Evolutionary conservation across 2,888 invertebrate genomes (phyloP).

Genomic region (Lucinisca nassula): DNA sequence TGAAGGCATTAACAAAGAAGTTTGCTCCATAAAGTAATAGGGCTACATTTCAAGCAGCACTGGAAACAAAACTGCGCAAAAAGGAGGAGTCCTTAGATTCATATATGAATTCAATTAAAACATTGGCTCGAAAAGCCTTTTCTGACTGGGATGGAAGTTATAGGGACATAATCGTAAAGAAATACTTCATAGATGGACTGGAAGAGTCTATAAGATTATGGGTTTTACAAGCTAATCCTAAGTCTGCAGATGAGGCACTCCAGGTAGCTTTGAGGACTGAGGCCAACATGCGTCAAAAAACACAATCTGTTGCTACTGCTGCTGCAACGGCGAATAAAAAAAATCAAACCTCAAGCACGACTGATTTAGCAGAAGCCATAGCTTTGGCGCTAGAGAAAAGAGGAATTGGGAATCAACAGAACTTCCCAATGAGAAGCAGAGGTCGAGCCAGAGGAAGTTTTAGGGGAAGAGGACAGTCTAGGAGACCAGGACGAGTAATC

Average conservation of each 20-base stretch:
- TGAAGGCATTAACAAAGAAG: neutral
- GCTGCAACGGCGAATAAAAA: neutral
- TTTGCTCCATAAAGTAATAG: too few relatives aligned
- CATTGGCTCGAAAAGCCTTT: conserved; percentile 2
- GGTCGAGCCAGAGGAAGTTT: neutral
- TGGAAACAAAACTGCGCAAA: neutral
- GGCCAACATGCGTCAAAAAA: neutral
- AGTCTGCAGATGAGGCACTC: conserved; percentile 7
- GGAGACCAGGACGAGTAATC: neutral
- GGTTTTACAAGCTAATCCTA: conserved; percentile 19
- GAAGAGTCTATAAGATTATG: conserved; percentile 10
- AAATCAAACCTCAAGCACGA: neutral
- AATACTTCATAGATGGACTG: conserved; percentile 22
- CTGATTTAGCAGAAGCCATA: conserved; percentile 7
- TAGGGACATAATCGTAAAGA: conserved; percentile 6
- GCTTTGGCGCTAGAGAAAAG: neutral
- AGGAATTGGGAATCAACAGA: neutral
- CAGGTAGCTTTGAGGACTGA: conserved; percentile 9
- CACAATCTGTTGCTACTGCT: neutral
- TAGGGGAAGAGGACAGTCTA: neutral
- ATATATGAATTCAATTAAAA: neutral
- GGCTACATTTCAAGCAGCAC: neutral
- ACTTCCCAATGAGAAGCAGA: neutral
- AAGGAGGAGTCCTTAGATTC: neutral
- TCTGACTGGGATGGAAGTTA: conserved; percentile 3